Percentiles rank a stretch among this genome's conserved stretches.
Evolutionary conservation across 2,797 vertebrate genomes (phyloP).

Genomic region (Valencia hispanica): DNA sequence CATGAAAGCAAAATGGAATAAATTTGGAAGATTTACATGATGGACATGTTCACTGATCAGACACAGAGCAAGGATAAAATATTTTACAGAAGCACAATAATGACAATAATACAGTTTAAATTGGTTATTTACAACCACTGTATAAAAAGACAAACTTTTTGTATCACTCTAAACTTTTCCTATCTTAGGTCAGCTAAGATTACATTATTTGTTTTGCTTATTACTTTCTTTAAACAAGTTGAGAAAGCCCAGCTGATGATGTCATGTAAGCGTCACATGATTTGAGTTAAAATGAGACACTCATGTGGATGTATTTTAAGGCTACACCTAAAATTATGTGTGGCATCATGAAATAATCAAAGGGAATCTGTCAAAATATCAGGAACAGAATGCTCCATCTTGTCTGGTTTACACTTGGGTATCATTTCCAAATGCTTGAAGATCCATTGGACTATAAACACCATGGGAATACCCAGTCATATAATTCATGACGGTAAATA

Average conservation of each 20-base stretch:
- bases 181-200: not conserved
- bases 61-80: slow-evolving; percentile 8
- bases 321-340: not conserved
- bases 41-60: slow-evolving; percentile 9
- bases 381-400: not conserved
- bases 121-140: not conserved
- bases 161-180: not conserved
- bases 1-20: slow-evolving; percentile 12
- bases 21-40: slow-evolving; percentile 23
- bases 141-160: not conserved
- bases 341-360: not conserved
- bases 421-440: not conserved
- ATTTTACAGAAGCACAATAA: not conserved
- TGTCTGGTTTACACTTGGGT: not conserved
- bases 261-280: not conserved
- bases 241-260: not conserved
- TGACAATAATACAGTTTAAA: slow-evolving; percentile 4
- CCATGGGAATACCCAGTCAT: too few relatives aligned
- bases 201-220: not conserved
- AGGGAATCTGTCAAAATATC: not conserved
- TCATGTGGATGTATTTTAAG: not conserved
- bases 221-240: not conserved
- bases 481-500: too few relatives aligned
- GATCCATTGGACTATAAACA: too few relatives aligned
- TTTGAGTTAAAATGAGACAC: not conserved